Conservation (phyloP, 2,888 invertebrate species). For the Torymus texanus region DNA sequence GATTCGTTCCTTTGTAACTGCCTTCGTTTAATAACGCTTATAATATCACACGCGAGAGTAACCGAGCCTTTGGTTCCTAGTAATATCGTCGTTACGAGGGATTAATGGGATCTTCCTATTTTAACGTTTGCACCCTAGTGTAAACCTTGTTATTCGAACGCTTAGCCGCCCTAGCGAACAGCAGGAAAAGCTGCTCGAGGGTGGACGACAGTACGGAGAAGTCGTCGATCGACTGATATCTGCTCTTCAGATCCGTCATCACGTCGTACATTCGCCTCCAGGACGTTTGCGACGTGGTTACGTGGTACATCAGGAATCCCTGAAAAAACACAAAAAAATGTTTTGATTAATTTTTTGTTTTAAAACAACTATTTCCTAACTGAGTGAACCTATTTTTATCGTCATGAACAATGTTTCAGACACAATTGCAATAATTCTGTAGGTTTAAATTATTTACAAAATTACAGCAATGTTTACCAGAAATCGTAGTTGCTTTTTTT, state of each 20-base stretch:
- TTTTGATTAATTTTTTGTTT: neutral
- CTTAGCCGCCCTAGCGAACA: slow-evolving; percentile 70
- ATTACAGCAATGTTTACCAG: too few relatives aligned
- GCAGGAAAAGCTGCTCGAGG: slow-evolving; percentile 72
- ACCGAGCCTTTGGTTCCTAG: slow-evolving; percentile 46
- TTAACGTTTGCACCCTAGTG: slow-evolving; percentile 11
- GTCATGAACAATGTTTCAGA: too few relatives aligned
- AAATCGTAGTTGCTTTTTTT: too few relatives aligned
- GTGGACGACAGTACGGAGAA: slow-evolving; percentile 72
- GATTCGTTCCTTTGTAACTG: too few relatives aligned
- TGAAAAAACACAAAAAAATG: slow-evolving; percentile 50
- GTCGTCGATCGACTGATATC: slow-evolving; percentile 69
- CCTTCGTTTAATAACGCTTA: neutral
- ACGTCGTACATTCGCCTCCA: slow-evolving; percentile 71
- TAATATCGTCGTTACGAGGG: slow-evolving; percentile 8
- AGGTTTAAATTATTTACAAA: too few relatives aligned
- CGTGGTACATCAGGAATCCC: slow-evolving; percentile 70
- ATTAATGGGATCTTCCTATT: slow-evolving; percentile 3
- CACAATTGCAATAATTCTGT: too few relatives aligned
- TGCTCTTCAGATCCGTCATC: slow-evolving; percentile 67
- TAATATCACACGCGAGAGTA: slow-evolving; percentile 52
- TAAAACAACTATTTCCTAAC: too few relatives aligned
- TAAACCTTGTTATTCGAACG: slow-evolving; percentile 37
- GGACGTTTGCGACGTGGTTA: slow-evolving; percentile 65
- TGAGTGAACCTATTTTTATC: too few relatives aligned